A percentile compares a stretch with the other conserved stretches of the same genome.
Evolutionary conservation across 2,113 vertebrate genomes (phyloP).

Genomic region (Gambusia affinis): DNA sequence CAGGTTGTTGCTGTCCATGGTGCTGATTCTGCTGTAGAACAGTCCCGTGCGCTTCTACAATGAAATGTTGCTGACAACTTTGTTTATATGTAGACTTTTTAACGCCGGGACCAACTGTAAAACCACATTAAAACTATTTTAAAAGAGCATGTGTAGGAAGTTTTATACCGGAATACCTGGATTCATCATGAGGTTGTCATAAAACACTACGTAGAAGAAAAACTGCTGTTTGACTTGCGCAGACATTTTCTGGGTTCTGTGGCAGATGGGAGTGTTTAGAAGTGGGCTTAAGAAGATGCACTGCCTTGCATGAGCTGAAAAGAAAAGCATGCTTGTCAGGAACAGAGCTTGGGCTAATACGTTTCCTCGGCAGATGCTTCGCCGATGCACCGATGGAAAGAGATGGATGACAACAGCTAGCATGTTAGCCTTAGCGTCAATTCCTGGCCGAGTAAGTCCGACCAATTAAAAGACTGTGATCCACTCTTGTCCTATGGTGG

Average conservation of each 20-base stretch:
- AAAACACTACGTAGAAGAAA: too few species aligned
- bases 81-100: too few species aligned
- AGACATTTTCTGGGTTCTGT: too few species aligned
- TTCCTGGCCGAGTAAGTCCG: background rate
- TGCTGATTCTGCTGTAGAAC: background rate
- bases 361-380: background rate
- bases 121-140: background rate
- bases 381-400: background rate
- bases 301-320: too few species aligned
- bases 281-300: too few species aligned
- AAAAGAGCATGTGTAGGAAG: background rate
- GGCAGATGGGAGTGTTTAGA: too few species aligned
- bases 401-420: background rate
- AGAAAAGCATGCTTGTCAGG: too few species aligned
- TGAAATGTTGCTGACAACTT: too few species aligned
- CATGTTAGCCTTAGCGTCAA: background rate
- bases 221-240: background rate
- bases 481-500: background rate
- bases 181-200: background rate
- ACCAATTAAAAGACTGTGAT: background rate
- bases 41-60: too few species aligned
- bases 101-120: background rate
- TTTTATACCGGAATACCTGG: background rate
- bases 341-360: too few species aligned
- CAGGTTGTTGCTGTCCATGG: background rate